Evolutionary conservation across 2,888 invertebrate species (phyloP).

Genomic region (Bombylius discolor): DNA sequence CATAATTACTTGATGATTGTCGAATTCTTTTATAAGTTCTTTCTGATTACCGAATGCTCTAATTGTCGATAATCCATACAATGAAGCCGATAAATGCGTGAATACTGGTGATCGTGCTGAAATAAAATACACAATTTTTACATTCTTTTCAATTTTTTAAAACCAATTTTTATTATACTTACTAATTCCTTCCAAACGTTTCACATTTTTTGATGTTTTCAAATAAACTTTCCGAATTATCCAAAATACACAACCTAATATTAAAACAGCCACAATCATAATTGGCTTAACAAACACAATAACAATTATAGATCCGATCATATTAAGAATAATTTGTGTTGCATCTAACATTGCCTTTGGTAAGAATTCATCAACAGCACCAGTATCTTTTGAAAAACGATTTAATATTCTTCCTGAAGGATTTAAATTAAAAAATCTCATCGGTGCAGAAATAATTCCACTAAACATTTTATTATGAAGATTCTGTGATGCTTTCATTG

Average conservation of each 20-base stretch:
- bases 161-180: slow-evolving; percentile 22
- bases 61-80: slow-evolving; percentile 63
- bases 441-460: slow-evolving; percentile 36
- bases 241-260: slow-evolving; percentile 45
- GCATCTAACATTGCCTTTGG: slow-evolving; percentile 58
- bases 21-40: slow-evolving; percentile 49
- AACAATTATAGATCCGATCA: slow-evolving; percentile 46
- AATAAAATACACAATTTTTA: background rate
- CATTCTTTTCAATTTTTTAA: slow-evolving; percentile 1
- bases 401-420: slow-evolving; percentile 65
- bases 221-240: slow-evolving; percentile 49
- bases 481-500: slow-evolving; percentile 50
- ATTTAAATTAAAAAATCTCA: slow-evolving; percentile 73
- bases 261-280: slow-evolving; percentile 44
- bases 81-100: slow-evolving; percentile 58
- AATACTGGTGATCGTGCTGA: slow-evolving; percentile 69
- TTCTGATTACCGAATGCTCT: slow-evolving; percentile 54
- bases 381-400: slow-evolving; percentile 76
- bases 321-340: slow-evolving; percentile 39
- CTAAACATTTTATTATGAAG: slow-evolving; percentile 61
- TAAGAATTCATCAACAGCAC: slow-evolving; percentile 62
- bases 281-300: slow-evolving; percentile 48
- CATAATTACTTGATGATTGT: slow-evolving; percentile 39
- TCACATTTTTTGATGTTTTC: slow-evolving; percentile 55
- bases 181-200: slow-evolving; percentile 50